Conservation (phyloP, 2,888 invertebrate species). For the Lamproptera curius region DNA sequence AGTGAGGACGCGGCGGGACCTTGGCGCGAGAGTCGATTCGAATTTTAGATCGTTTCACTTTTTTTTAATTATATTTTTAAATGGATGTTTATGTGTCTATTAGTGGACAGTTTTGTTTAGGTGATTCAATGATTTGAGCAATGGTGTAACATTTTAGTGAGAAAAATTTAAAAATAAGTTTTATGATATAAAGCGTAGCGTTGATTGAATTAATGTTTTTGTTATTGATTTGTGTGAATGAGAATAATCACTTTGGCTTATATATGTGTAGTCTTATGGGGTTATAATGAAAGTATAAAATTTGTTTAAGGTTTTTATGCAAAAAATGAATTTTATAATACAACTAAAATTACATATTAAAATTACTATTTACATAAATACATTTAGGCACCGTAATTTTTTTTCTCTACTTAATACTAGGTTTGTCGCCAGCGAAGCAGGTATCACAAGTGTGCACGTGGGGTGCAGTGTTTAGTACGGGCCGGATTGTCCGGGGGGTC, state of each 20-base stretch:
- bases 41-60: slow-evolving; percentile 27
- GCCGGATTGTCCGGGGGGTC: slow-evolving; percentile 82
- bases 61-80: no score
- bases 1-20: slow-evolving; percentile 35
- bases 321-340: slow-evolving; percentile 72
- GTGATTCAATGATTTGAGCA: no score
- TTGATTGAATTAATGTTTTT: no score
- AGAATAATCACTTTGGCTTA: neutral
- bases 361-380: slow-evolving; percentile 79
- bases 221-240: no score
- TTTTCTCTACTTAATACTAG: slow-evolving; percentile 74
- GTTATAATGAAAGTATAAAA: slow-evolving; percentile 32
- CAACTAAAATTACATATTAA: slow-evolving; percentile 74
- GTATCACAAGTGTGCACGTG: slow-evolving; percentile 68
- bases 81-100: slow-evolving; percentile 11
- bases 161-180: no score
- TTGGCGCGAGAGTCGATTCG: slow-evolving; percentile 23
- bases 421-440: slow-evolving; percentile 72
- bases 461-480: slow-evolving; percentile 76
- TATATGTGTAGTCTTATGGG: neutral
- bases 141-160: no score
- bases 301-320: slow-evolving; percentile 68
- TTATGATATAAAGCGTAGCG: no score
- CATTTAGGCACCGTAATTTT: slow-evolving; percentile 79
- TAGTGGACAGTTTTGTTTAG: neutral